These are phyloP conservation scores for Caranx melampygus DNA, from an alignment of 2,113 vertebrate genomes.

Conservation along the genomic window DNA sequence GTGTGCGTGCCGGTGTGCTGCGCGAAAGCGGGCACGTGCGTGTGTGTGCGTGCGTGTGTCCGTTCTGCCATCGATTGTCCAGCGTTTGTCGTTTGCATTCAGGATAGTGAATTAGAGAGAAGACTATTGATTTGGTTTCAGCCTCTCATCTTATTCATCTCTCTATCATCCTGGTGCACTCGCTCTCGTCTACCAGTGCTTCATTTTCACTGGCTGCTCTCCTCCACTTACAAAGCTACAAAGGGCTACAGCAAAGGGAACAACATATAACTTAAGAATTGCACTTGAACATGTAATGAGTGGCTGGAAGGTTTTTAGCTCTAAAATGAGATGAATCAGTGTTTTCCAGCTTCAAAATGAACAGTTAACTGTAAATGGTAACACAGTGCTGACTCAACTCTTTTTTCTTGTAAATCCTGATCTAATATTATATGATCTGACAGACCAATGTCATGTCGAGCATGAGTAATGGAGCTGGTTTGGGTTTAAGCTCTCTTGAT, in stretches of 20 bases:
- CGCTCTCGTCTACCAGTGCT: conserved; percentile 42
- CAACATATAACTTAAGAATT: conserved; percentile 30
- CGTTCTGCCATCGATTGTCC: conserved; percentile 76
- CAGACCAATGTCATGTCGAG: conserved; percentile 16
- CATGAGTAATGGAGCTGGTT: conserved; percentile 45
- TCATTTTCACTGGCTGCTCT: conserved; percentile 42
- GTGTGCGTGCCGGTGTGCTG: conserved; percentile 11
- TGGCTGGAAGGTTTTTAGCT: neutral
- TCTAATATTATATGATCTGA: conserved; percentile 32
- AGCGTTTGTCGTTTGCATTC: conserved; percentile 82
- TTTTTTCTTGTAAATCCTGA: conserved; percentile 44
- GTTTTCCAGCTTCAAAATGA: conserved; percentile 32
- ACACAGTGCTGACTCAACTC: conserved; percentile 21
- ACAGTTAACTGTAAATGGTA: conserved; percentile 31
- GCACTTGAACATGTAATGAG: conserved; percentile 13
- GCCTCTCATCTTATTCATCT: conserved; percentile 80
- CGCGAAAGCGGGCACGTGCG: neutral
- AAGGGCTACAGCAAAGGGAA: conserved; percentile 3
- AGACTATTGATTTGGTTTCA: conserved; percentile 80
- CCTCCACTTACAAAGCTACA: conserved; percentile 24
- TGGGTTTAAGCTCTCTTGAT: conserved; percentile 1
- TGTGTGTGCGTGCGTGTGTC: conserved; percentile 21
- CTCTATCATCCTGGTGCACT: conserved; percentile 66
- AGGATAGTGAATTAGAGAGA: conserved; percentile 83
- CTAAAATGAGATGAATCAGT: conserved; percentile 24